phyloP scores from a whole-genome alignment of 2,888 invertebrate species.

The Dione juno region DNA sequence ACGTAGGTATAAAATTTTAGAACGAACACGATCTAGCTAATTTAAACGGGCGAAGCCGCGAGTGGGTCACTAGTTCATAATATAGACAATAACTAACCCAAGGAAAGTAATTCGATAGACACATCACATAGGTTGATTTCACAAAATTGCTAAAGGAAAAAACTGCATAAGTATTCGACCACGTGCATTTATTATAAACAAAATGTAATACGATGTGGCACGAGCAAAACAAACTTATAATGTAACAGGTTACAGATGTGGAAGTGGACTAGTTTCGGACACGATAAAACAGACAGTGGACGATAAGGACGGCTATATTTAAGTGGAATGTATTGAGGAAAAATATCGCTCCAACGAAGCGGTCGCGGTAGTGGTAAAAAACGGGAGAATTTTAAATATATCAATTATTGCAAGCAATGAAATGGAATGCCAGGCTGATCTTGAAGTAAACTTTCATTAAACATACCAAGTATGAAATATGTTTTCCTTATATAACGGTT shows the following conservation, averaged over 20 bases:
- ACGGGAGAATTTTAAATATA: conserved; percentile 45
- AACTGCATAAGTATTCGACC: background rate
- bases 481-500: background rate
- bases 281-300: conserved; percentile 42
- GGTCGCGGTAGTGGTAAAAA: conserved; percentile 49
- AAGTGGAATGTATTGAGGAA: conserved; percentile 70
- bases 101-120: background rate
- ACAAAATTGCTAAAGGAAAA: conserved; percentile 1
- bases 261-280: conserved; percentile 40
- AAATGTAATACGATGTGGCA: background rate
- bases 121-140: background rate
- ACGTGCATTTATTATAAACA: conserved; percentile 3
- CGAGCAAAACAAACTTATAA: conserved; percentile 17
- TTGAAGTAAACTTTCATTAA: background rate
- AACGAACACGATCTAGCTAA: no score
- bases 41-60: no score
- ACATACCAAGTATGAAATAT: background rate
- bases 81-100: no score
- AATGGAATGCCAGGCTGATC: conserved; percentile 26
- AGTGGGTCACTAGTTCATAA: no score
- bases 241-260: conserved; percentile 37
- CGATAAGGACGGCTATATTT: conserved; percentile 51
- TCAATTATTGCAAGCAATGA: conserved; percentile 40
- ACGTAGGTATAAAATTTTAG: no score
- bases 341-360: conserved; percentile 54